phyloP scores from a whole-genome alignment of 2,888 invertebrate genomes.

The Hesperia comma region DNA sequence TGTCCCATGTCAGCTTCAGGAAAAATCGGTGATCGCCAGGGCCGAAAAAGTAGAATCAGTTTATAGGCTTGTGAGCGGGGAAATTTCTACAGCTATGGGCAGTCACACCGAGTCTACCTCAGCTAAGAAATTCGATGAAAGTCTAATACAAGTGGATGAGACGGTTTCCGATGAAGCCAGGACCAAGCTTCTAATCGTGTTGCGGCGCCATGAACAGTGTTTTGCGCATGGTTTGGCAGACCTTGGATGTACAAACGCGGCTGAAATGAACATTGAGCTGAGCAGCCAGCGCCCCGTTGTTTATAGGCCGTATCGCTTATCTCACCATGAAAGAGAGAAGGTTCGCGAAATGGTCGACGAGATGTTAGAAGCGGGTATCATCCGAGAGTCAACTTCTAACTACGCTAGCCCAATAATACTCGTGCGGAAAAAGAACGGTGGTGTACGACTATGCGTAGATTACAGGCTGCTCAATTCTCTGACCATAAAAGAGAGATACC shows the following conservation, averaged over 20 bases:
- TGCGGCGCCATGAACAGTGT: constrained; percentile 33
- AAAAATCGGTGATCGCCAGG: no score
- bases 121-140: background rate
- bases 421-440: no score
- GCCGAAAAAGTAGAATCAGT: no score
- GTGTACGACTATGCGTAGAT: constrained; percentile 41
- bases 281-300: constrained; percentile 40
- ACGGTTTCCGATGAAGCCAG: background rate
- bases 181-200: background rate
- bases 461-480: constrained; percentile 43
- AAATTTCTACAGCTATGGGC: background rate
- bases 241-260: constrained; percentile 40
- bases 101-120: background rate
- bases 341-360: constrained; percentile 38
- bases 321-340: constrained; percentile 41
- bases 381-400: no score
- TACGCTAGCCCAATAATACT: no score
- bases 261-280: constrained; percentile 43
- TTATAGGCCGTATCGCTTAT: constrained; percentile 45
- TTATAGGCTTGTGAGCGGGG: no score
- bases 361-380: no score
- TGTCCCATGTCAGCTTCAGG: no score
- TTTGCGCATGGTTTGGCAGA: constrained; percentile 38
- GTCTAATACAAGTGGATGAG: background rate
- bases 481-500: constrained; percentile 45